Evolutionary conservation across 2,888 invertebrate species (phyloP).

Genomic region (Frankliniella fusca): DNA sequence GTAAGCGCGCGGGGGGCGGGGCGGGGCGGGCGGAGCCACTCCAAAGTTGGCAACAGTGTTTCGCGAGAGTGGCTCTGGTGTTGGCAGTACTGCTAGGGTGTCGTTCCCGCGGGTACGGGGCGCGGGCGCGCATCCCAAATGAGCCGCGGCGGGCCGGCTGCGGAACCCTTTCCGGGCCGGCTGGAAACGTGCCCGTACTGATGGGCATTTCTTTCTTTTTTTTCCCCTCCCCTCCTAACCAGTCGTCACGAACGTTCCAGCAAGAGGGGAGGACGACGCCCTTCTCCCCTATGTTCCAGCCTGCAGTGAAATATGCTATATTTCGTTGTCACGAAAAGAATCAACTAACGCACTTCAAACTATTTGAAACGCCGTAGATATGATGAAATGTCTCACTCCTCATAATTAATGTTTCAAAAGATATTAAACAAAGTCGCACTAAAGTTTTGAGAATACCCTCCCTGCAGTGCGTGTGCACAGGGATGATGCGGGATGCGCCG

Average conservation of each 20-base stretch:
- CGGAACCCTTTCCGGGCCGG: no score
- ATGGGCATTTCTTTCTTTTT: not conserved
- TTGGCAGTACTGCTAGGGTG: not conserved
- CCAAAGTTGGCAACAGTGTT: conserved; percentile 24
- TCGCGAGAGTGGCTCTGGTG: conserved; percentile 1
- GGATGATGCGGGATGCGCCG: no score
- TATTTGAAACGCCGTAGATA: no score
- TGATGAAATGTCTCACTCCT: no score
- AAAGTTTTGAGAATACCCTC: no score
- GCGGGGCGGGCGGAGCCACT: not conserved
- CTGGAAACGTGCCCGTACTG: not conserved
- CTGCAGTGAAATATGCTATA: no score
- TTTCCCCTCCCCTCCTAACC: not conserved
- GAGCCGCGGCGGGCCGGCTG: not conserved
- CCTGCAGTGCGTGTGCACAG: no score
- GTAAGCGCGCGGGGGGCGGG: not conserved
- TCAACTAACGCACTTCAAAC: no score
- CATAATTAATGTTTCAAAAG: no score
- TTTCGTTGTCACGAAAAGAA: no score
- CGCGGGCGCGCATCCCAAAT: not conserved
- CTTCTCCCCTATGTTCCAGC: no score
- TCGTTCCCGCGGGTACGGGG: not conserved
- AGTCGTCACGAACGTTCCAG: not conserved
- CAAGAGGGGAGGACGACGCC: not conserved
- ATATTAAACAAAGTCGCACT: no score